Evolutionary conservation across 2,888 invertebrate genomes (phyloP).

Genomic region (Cremastinae sp.): DNA sequence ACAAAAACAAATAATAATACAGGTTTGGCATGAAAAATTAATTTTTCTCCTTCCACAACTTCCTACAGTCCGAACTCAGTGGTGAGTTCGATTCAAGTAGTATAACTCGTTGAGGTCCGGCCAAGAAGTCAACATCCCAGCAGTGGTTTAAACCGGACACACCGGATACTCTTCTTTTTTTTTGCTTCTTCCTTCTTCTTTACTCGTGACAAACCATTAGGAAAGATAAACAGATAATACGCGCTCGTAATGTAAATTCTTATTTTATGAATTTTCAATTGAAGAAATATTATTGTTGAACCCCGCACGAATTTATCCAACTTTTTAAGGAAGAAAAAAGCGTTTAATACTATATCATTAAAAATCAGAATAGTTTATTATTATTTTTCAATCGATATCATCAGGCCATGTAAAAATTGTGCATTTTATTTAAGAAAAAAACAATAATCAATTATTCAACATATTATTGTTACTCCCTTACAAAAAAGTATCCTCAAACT

Average conservation of each 20-base stretch:
- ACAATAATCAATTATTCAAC: too few species aligned
- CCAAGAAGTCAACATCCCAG: slow-evolving; percentile 2
- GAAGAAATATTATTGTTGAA: too few species aligned
- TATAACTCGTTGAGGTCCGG: slow-evolving; percentile 48
- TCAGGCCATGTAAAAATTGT: too few species aligned
- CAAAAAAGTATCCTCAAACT: not conserved
- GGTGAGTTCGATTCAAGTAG: slow-evolving; percentile 42
- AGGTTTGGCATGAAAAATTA: not conserved
- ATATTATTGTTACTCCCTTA: too few species aligned
- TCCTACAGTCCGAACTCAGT: slow-evolving; percentile 5
- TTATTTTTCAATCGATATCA: too few species aligned
- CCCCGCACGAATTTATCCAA: too few species aligned
- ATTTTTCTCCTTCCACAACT: not conserved
- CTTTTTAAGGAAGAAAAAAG: too few species aligned
- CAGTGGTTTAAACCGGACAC: slow-evolving; percentile 34
- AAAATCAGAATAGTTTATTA: too few species aligned
- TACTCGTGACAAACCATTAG: not conserved
- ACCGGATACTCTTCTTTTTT: not conserved
- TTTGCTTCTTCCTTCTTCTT: not conserved
- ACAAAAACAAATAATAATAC: slow-evolving; percentile 54
- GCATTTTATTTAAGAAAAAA: not conserved
- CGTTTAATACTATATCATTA: too few species aligned
- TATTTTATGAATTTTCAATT: too few species aligned
- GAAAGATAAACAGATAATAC: too few species aligned
- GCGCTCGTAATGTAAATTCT: too few species aligned